Percentiles rank a stretch among this genome's conserved stretches.
phyloP scores from a whole-genome alignment of 2,797 vertebrate species.

The Delichon dasypus region DNA sequence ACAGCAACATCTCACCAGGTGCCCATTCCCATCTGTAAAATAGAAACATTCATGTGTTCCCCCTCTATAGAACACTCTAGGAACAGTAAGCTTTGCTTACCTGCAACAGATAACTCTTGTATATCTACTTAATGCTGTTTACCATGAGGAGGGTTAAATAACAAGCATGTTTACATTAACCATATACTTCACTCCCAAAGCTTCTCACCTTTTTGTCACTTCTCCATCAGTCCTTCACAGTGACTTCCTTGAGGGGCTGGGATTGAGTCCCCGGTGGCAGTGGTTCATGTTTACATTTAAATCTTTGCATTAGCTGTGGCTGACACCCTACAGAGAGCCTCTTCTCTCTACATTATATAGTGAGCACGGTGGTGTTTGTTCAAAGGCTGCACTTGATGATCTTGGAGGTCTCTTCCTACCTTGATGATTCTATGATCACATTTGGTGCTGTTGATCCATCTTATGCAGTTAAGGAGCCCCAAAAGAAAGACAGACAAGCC shows the following conservation, averaged over 20 bases:
- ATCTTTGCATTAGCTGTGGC: background rate
- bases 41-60: background rate
- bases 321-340: background rate
- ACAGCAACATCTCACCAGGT: background rate
- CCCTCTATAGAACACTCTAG: background rate
- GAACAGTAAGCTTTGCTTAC: background rate
- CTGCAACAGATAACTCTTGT: background rate
- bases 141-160: background rate
- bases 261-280: background rate
- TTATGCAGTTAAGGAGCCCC: background rate
- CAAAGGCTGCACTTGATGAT: background rate
- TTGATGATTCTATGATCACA: background rate
- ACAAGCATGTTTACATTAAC: background rate
- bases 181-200: background rate
- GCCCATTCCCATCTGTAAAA: background rate
- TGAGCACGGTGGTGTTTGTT: background rate
- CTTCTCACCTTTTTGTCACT: background rate
- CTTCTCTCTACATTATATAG: fast-evolving
- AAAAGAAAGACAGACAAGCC: background rate
- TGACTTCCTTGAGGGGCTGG: background rate
- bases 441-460: background rate
- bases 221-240: background rate
- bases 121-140: background rate
- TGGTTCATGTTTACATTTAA: fast-evolving
- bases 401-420: background rate